Evolutionary conservation across 2,113 vertebrate species (phyloP).

Genomic region (Pogonocichla stellata): DNA sequence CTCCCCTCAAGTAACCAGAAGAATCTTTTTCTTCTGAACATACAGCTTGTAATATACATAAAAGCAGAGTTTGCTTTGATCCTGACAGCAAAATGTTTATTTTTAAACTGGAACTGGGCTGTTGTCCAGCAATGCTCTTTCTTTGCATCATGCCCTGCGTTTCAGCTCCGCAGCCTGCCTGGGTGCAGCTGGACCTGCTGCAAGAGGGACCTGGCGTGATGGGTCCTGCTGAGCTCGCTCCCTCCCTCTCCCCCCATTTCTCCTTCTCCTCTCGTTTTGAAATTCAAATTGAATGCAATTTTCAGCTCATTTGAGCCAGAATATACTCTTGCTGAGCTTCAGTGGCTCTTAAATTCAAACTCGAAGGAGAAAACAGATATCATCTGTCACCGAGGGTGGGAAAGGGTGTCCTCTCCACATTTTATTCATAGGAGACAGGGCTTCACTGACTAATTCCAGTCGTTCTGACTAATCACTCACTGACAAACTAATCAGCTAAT

Average conservation of each 20-base stretch:
- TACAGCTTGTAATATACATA: conserved; percentile 71
- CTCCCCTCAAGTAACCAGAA: conserved; percentile 53
- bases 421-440: conserved; percentile 69
- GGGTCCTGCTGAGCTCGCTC: conserved; percentile 35
- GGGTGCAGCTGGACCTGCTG: conserved; percentile 64
- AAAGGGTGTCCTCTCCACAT: conserved; percentile 57
- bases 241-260: neutral
- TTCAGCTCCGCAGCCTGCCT: conserved; percentile 51
- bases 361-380: conserved; percentile 83
- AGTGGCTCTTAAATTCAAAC: conserved; percentile 84
- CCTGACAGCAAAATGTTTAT: conserved; percentile 78
- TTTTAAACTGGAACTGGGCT: conserved; percentile 79
- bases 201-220: conserved; percentile 54
- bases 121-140: conserved; percentile 74
- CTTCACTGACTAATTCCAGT: conserved; percentile 71
- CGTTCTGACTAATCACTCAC: conserved; percentile 71
- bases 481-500: conserved; percentile 76
- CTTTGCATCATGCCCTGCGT: conserved; percentile 53
- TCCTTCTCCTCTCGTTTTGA: conserved; percentile 75
- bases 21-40: conserved; percentile 59
- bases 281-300: conserved; percentile 89
- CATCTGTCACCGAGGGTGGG: conserved; percentile 78
- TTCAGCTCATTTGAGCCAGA: conserved; percentile 88
- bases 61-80: conserved; percentile 79
- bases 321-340: conserved; percentile 85